Evolutionary conservation across 1,140 invertebrate species (phyloP).

Genomic region (Sitobion miscanthi): DNA sequence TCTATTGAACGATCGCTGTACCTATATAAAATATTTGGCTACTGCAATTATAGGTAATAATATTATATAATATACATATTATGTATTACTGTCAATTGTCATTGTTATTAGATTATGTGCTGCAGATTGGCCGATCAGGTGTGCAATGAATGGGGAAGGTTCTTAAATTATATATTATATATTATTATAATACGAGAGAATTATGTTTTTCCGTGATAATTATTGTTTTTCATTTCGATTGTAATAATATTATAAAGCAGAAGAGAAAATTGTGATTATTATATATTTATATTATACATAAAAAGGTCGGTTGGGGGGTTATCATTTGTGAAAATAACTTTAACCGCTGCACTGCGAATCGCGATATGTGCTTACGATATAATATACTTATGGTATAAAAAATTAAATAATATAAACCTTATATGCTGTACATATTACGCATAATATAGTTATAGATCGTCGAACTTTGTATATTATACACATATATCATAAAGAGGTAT

Average conservation of each 20-base stretch:
- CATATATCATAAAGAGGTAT: neutral
- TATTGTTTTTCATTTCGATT: too few relatives aligned
- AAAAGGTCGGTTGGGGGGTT: neutral
- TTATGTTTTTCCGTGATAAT: too few relatives aligned
- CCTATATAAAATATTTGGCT: neutral
- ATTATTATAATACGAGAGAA: too few relatives aligned
- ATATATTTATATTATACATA: neutral
- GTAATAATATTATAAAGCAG: too few relatives aligned
- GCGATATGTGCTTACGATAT: neutral
- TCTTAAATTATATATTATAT: neutral
- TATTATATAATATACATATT: too few relatives aligned
- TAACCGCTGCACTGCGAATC: neutral
- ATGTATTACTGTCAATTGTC: neutral
- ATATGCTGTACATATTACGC: neutral
- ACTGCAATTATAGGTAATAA: neutral
- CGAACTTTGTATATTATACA: neutral
- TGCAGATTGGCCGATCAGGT: neutral
- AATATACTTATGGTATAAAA: neutral
- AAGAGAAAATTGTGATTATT: neutral
- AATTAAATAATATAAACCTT: neutral
- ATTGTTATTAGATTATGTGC: neutral
- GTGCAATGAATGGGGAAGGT: neutral
- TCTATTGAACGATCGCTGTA: neutral
- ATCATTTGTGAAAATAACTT: neutral
- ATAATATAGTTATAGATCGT: neutral